Conservation (phyloP, 1,140 invertebrate genomes). For the Protaetia brevitarsis region DNA sequence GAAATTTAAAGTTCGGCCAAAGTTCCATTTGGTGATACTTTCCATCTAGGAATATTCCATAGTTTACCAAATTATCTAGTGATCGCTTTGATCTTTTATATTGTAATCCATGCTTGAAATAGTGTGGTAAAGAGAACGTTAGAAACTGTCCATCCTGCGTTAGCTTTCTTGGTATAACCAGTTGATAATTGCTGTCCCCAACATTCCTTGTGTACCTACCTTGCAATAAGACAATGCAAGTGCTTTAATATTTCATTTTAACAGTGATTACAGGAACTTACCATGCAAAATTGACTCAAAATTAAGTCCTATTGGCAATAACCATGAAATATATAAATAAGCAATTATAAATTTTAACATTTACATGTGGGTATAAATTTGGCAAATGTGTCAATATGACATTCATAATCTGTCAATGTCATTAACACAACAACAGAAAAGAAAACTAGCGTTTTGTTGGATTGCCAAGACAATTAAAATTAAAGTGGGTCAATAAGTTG, state of each 20-base stretch:
- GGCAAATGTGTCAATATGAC: too few species aligned
- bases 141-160: conserved; percentile 50
- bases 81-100: conserved; percentile 25
- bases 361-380: neutral
- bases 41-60: conserved; percentile 51
- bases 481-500: too few species aligned
- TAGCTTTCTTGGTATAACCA: conserved; percentile 53
- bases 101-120: conserved; percentile 45
- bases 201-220: conserved; percentile 51
- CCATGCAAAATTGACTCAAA: neutral
- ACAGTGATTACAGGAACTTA: neutral
- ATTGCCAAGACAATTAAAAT: too few species aligned
- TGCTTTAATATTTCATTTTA: neutral
- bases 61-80: conserved; percentile 47
- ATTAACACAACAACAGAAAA: too few species aligned
- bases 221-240: conserved; percentile 28
- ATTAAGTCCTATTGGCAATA: neutral
- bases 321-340: neutral
- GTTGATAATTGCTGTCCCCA: conserved; percentile 47
- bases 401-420: too few species aligned
- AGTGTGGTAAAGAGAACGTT: conserved; percentile 51
- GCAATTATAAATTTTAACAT: neutral
- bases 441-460: too few species aligned
- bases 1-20: conserved; percentile 54
- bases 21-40: conserved; percentile 53